Evolutionary conservation across 2,797 vertebrate species (phyloP).

Genomic region (Acropternis orthonyx): DNA sequence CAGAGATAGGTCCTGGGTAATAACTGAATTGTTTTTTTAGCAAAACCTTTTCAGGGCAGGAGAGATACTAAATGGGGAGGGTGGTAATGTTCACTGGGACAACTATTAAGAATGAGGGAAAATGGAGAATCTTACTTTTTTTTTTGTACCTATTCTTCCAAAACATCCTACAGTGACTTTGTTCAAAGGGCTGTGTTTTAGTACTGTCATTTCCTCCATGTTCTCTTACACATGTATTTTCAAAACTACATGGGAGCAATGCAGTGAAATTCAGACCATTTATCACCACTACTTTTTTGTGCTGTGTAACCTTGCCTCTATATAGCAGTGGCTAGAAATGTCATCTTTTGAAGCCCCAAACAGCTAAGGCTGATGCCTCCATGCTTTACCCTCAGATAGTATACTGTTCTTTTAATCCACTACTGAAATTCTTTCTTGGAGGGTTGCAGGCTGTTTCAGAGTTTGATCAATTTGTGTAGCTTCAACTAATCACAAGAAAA

Average conservation of each 20-base stretch:
- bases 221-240: neutral
- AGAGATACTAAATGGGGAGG: neutral
- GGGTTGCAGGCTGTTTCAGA: neutral
- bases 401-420: neutral
- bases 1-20: neutral
- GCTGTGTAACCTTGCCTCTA: neutral
- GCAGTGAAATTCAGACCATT: neutral
- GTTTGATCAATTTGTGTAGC: neutral
- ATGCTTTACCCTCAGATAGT: neutral
- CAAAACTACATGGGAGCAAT: neutral
- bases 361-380: neutral
- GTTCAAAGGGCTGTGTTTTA: neutral
- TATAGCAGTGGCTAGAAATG: neutral
- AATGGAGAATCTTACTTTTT: neutral
- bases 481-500: slow-evolving; percentile 6
- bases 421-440: slow-evolving; percentile 5
- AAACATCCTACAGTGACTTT: neutral
- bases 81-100: neutral
- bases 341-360: neutral
- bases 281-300: neutral
- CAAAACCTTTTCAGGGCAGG: neutral
- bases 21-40: neutral
- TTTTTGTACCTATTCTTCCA: neutral
- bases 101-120: neutral
- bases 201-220: neutral